Conservation (phyloP, 1,140 invertebrate genomes). For the Tetramorium parvispinum region DNA sequence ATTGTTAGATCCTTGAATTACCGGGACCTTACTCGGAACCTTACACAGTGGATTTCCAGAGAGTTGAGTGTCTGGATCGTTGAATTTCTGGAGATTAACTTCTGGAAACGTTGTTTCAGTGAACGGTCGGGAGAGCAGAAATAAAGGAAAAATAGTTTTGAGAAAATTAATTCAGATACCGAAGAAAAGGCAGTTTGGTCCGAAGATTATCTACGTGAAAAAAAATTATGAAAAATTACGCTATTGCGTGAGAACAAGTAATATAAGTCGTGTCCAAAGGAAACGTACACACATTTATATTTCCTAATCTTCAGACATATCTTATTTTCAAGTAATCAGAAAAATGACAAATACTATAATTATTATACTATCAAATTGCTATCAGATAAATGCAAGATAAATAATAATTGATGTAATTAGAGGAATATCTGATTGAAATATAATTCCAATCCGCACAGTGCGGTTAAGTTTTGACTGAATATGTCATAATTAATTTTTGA, state of each 20-base stretch:
- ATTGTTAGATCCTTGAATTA: slow-evolving; percentile 59
- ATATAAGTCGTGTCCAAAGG: neutral
- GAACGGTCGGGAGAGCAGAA: neutral
- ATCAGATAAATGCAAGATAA: too few relatives aligned
- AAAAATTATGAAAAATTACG: neutral
- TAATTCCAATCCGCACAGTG: neutral
- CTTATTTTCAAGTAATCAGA: neutral
- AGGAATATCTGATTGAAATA: neutral
- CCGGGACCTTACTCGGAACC: slow-evolving; percentile 8
- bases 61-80: neutral
- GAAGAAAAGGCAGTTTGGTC: neutral
- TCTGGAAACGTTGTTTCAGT: neutral
- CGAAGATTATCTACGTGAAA: neutral
- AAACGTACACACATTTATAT: neutral
- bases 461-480: slow-evolving; percentile 37
- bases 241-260: neutral
- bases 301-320: neutral
- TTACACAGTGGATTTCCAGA: slow-evolving; percentile 27
- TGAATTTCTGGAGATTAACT: slow-evolving; percentile 33
- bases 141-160: slow-evolving; percentile 16
- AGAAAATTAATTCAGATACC: slow-evolving; percentile 23
- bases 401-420: neutral
- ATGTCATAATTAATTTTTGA: slow-evolving; percentile 5
- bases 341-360: slow-evolving; percentile 2
- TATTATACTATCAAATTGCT: neutral